Conservation (phyloP, 2,797 vertebrate species). For the Pangasius mekongensis region DNA sequence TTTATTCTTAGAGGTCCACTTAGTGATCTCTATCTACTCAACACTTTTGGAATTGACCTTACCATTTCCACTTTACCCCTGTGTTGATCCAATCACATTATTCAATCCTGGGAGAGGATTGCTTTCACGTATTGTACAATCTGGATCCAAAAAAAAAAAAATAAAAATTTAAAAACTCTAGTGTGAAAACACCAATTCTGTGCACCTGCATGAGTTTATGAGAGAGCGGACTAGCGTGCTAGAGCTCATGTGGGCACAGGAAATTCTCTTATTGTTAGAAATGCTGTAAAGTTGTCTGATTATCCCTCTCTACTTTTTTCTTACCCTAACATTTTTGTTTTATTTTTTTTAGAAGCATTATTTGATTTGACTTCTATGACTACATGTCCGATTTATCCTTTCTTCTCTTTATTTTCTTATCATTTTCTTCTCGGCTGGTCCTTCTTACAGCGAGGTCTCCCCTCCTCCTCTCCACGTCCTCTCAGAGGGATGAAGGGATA, state of each 20-base stretch:
- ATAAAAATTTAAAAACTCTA: background rate
- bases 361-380: background rate
- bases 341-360: background rate
- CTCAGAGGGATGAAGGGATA: slow-evolving; percentile 76
- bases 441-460: slow-evolving; percentile 77
- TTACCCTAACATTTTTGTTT: background rate
- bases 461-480: slow-evolving; percentile 15
- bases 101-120: background rate
- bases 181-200: background rate
- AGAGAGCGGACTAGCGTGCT: background rate
- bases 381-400: slow-evolving; percentile 59
- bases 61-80: background rate
- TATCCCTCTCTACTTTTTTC: background rate
- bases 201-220: background rate
- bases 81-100: background rate
- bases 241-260: background rate
- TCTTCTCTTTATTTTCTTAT: slow-evolving; percentile 63
- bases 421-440: slow-evolving; percentile 57
- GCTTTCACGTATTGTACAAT: background rate
- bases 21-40: background rate
- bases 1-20: background rate
- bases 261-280: background rate
- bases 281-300: background rate
- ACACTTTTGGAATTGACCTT: background rate
- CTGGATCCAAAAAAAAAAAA: background rate